These are phyloP conservation scores for Melipona beecheii DNA, from an alignment of 2,888 invertebrate species.

Conservation along the genomic window DNA sequence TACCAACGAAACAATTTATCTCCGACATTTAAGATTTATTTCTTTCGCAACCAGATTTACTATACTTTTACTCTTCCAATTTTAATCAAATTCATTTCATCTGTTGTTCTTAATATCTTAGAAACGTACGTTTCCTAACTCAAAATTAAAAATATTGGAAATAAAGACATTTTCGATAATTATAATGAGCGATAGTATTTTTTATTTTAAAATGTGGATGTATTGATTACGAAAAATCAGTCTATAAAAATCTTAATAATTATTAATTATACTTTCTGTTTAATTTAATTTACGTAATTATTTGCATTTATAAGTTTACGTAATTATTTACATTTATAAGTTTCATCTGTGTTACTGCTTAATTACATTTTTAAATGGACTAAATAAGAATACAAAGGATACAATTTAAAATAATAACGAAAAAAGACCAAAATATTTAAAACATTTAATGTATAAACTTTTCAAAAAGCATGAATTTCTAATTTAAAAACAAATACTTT, in stretches of 20 bases:
- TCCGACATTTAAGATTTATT: neutral
- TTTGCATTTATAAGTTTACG: neutral
- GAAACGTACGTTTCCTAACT: neutral
- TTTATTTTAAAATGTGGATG: slow-evolving; percentile 22
- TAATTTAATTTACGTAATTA: neutral
- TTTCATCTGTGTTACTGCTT: neutral
- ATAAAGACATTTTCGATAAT: neutral
- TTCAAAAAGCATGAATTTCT: no score
- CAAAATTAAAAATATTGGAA: neutral
- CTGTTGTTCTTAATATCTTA: neutral
- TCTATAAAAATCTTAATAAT: slow-evolving; percentile 30
- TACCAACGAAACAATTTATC: slow-evolving; percentile 65
- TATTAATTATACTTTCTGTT: neutral
- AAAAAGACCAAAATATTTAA: neutral
- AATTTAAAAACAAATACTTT: neutral
- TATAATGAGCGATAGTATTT: slow-evolving; percentile 5
- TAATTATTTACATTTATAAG: neutral
- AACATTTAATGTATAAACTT: no score
- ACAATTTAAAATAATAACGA: neutral
- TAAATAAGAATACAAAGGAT: neutral
- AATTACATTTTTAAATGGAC: neutral
- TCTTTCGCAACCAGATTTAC: neutral
- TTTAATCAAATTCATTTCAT: neutral
- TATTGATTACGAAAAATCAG: slow-evolving; percentile 25
- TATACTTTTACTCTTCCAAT: neutral